Base-by-base conservation (phyloP, 2,888 invertebrate genomes). In the Lasioglossum morio region DNA sequence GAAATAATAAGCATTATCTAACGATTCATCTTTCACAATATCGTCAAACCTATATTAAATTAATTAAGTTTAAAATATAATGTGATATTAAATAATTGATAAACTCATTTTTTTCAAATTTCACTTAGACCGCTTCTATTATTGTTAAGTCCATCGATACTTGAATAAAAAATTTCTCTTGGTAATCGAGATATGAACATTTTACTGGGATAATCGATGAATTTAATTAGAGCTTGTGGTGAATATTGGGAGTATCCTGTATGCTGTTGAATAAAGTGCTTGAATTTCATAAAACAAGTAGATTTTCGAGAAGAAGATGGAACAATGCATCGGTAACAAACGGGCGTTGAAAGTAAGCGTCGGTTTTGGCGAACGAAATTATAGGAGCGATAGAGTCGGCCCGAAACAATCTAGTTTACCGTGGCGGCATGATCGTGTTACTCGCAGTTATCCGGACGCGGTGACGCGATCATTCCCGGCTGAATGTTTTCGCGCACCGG, bases 401-500 rank as follows among this genome's bases (percentile, higher is more conserved):
- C 19, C 27, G 60, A 30, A 12, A 69, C 40, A 48, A 79, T 74
- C 60, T 63, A 84, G 70, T 84, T 69, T 19, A 23, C 27, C 34
- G 34, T 5, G 23, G 60, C 46, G 27, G 27, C 81, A 48, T 48
- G 23, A 37, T 60, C 37, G 69, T 27, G 81, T 81, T 57, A 40
- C 30, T 66, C 46, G 69, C 73, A 63, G 72, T 76, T 81, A 69
- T 77, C 66, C 66, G 60, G 53, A 34, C 60, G 46, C 72, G 72
- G 72, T 63, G 72, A 79, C 48, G 53, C 30, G 60, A 87, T 82
- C 66, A 40, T 80, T 81, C 75, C 70, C 34, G 23, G 72, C 30
- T 63, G 69, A 78, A 77, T 87, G 80, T 86, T 84, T 79, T 72
- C 77, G 75, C 34, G 69, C 80, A 53, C 43, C 77, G 76, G 12